Base-by-base conservation (phyloP, 2,888 invertebrate genomes). In the Brassicogethes aeneus region DNA sequence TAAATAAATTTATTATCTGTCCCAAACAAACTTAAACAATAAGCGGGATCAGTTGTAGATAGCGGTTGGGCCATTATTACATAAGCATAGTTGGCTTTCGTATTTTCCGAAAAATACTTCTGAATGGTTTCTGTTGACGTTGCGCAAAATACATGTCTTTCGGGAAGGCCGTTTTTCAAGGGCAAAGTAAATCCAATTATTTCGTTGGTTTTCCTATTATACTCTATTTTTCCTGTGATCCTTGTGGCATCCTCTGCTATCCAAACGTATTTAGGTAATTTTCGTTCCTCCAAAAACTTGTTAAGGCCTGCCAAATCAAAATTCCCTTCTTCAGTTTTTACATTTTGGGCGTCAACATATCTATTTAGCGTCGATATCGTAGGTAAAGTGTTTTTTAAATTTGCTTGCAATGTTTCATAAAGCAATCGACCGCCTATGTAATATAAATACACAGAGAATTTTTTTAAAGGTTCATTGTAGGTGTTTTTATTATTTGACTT, bases 11-110 rank as follows among this genome's bases (percentile, higher is more conserved):
- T 36, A 36, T 50, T 50, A 32, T 43, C 31, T 16, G 48, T 50
- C 3, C 46, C 46, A 41, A 37, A 51, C 7, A 49, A 35, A 15
- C 30, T 23, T n/a, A 47, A 37, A 36, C 45, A 49, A 42, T 47
- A 49, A n/a, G 45, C 15, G 10, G 47, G 44, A 7, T 39, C 30
- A 15, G 35, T 40, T 10, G 36, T 32, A 15, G 40, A 30, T 34
- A 41, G 35, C 1, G 39, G 14, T 38, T 47, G 44, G 10, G 47
- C 44, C 41, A 51, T 45, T 10, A 41, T 41, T 5, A 45, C 39
- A 41, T 51, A 42, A 7, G 47, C 45, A 37, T 48, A 43, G 12
- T 47, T 38, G 5, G 23, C 23, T 10, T 5, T 23, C 5, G 23
- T 23, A 23, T 23, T 23, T 7, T 23, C 5, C 5, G 10, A 10